These are phyloP conservation scores for Drepanosiphum platanoidis DNA, from an alignment of 2,888 invertebrate species.

Conservation along the genomic window DNA sequence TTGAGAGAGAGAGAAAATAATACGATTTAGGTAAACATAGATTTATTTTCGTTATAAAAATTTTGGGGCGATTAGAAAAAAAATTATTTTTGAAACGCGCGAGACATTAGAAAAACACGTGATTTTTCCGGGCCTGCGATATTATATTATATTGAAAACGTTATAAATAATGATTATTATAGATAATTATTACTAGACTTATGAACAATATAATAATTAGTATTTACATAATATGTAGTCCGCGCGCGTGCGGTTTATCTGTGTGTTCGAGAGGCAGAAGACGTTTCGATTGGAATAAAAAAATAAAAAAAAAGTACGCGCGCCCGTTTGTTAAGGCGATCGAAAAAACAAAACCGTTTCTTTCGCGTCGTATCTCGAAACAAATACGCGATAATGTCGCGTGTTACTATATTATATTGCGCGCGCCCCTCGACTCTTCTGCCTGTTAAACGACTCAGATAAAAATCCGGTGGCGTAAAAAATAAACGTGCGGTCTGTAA, in stretches of 20 bases:
- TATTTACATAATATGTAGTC: background rate
- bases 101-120: background rate
- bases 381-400: background rate
- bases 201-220: slow-evolving; percentile 58
- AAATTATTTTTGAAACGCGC: background rate
- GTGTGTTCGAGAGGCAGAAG: slow-evolving; percentile 61
- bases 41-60: background rate
- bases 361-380: background rate
- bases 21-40: background rate
- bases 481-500: slow-evolving; percentile 7
- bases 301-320: background rate
- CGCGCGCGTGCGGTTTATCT: slow-evolving; percentile 36
- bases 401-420: no score
- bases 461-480: slow-evolving; percentile 19
- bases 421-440: slow-evolving; percentile 31
- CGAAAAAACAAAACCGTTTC: background rate
- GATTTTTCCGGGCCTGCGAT: slow-evolving; percentile 12
- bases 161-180: slow-evolving; percentile 9
- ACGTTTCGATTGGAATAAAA: background rate
- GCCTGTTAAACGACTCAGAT: slow-evolving; percentile 61
- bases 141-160: slow-evolving; percentile 29
- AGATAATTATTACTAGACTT: slow-evolving; percentile 25
- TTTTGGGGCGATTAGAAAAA: no score
- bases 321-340: no score
- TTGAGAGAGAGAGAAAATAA: slow-evolving; percentile 26